Evolutionary conservation across 2,113 vertebrate species (phyloP).

Genomic region (Nothoprocta perdicaria): DNA sequence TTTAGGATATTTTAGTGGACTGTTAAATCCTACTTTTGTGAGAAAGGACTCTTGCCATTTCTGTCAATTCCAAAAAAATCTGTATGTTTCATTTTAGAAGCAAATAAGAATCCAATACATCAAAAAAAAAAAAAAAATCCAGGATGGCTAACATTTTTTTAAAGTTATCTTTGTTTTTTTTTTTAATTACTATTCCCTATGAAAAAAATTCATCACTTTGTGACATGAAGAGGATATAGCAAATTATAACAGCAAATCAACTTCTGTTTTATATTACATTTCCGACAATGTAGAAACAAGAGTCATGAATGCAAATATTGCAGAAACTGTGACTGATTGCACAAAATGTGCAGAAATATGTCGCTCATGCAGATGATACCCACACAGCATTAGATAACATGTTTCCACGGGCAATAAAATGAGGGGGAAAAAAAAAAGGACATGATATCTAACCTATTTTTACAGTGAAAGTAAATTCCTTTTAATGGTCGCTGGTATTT

Average conservation of each 20-base stretch:
- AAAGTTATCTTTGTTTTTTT: background rate
- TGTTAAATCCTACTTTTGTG: no score
- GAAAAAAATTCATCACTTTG: background rate
- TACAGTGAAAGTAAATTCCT: background rate
- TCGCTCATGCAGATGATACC: background rate
- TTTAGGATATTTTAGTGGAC: background rate
- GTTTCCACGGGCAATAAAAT: background rate
- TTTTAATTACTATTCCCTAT: background rate
- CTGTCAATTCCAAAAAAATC: accelerated
- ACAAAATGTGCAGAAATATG: background rate
- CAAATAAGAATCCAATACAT: background rate
- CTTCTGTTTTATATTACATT: background rate
- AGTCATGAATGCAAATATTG: background rate
- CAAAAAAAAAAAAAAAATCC: background rate
- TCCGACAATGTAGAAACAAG: background rate
- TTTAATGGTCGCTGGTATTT: background rate
- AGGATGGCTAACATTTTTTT: background rate
- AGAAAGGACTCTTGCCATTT: background rate
- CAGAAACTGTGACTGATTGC: background rate
- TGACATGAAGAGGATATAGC: background rate
- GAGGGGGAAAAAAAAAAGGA: background rate
- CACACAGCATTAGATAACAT: background rate
- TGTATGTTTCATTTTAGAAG: background rate
- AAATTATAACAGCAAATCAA: background rate
- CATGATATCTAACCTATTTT: background rate